phyloP scores from a whole-genome alignment of 1,140 invertebrate species.

The Pristionchus pacificus region DNA sequence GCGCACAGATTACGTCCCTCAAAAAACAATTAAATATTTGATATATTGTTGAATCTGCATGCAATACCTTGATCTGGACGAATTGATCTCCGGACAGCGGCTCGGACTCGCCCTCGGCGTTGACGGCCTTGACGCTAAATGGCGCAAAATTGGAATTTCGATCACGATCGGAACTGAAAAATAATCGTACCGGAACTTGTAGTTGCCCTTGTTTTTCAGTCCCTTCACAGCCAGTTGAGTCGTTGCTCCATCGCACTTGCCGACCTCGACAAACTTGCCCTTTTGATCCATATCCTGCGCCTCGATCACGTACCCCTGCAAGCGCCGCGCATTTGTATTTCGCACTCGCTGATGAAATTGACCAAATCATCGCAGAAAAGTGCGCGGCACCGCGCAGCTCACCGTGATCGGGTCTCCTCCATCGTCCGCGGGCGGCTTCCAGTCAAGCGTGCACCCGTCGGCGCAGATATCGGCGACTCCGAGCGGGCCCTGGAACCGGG shows the following conservation, averaged over 20 bases:
- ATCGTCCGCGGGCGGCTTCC: conserved; percentile 96
- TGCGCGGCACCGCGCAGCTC: too few species aligned
- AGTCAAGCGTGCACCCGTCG: conserved; percentile 88
- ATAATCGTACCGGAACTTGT: conserved; percentile 42
- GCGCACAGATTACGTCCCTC: too few species aligned
- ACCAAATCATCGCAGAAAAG: too few species aligned
- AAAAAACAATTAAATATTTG: too few species aligned
- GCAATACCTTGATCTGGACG: conserved; percentile 73
- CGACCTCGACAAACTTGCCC: conserved; percentile 55
- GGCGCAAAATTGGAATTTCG: conserved; percentile 66
- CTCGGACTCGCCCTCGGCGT: conserved; percentile 94
- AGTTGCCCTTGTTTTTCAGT: conserved; percentile 57
- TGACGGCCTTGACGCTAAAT: conserved; percentile 94
- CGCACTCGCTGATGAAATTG: too few species aligned
- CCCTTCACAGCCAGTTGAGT: conserved; percentile 49
- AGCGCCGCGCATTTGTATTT: too few species aligned
- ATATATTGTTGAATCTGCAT: too few species aligned
- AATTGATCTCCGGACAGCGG: conserved; percentile 80
- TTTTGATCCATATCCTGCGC: conserved; percentile 57
- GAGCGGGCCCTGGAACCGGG: conserved; percentile 74
- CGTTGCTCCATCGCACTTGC: conserved; percentile 38
- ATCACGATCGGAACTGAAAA: conserved; percentile 32
- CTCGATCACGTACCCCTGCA: conserved; percentile 55
- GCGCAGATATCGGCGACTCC: conserved; percentile 89
- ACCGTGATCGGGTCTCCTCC: too few species aligned